phyloP scores from a whole-genome alignment of 2,888 invertebrate genomes.

The Oasisia sp. region DNA sequence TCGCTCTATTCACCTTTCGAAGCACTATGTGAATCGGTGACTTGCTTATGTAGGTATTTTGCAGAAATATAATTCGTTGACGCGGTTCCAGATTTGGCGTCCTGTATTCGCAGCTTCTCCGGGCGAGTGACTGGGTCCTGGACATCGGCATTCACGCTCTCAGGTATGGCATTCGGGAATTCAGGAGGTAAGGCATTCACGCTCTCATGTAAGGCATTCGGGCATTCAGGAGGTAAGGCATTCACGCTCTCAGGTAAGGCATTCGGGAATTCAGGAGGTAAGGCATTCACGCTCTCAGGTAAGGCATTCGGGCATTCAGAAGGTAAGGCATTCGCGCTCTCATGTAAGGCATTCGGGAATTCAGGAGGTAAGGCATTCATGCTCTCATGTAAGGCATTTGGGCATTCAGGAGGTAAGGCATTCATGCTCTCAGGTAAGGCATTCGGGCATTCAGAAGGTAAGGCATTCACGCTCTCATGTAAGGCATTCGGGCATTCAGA shows the following conservation, averaged over 20 bases:
- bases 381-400: not conserved
- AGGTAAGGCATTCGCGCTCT: conserved; percentile 36
- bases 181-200: not conserved
- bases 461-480: not conserved
- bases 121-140: conserved; percentile 32
- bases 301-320: not conserved
- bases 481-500: not conserved
- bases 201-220: not conserved
- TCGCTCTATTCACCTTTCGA: not conserved
- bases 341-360: conserved; percentile 28
- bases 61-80: not conserved
- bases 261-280: not conserved
- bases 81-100: conserved; percentile 34
- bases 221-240: not conserved
- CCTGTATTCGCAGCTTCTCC: conserved; percentile 35
- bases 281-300: not conserved
- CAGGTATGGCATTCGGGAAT: conserved; percentile 28
- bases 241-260: not conserved
- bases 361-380: not conserved
- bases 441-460: not conserved
- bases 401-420: not conserved
- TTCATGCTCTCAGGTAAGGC: not conserved
- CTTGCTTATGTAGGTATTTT: not conserved
- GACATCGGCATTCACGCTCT: conserved; percentile 39
- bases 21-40: not conserved